Conservation (phyloP, 2,888 invertebrate genomes). For the Clepsis dumicolana region DNA sequence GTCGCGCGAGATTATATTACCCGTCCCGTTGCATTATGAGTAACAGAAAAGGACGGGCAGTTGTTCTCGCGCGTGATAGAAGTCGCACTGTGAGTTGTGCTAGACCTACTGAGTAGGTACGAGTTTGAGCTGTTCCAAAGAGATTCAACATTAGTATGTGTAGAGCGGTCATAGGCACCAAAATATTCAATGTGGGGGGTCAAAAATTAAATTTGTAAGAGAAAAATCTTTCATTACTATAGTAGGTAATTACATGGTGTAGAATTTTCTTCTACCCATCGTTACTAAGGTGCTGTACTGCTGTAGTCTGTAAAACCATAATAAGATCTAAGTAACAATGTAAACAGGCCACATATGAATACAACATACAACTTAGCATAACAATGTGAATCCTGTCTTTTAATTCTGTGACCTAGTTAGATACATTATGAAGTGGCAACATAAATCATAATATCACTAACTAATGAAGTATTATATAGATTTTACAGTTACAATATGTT, state of each 20-base stretch:
- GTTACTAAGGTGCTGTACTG: not conserved
- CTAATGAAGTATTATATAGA: not conserved
- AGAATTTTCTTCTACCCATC: not conserved
- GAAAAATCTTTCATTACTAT: too few species aligned
- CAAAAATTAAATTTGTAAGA: too few species aligned
- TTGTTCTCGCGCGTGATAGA: too few species aligned
- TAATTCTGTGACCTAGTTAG: constrained; percentile 23
- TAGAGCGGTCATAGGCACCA: too few species aligned
- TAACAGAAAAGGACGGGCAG: too few species aligned
- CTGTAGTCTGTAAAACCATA: constrained; percentile 9
- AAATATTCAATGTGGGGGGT: too few species aligned
- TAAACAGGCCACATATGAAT: constrained; percentile 22
- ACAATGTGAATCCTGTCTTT: constrained; percentile 36
- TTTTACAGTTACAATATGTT: not conserved
- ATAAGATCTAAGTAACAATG: constrained; percentile 13
- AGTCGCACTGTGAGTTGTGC: too few species aligned
- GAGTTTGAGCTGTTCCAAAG: too few species aligned
- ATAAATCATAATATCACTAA: constrained; percentile 18
- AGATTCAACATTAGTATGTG: too few species aligned
- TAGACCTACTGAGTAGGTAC: too few species aligned
- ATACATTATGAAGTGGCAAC: constrained; percentile 27
- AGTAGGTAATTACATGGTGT: not conserved
- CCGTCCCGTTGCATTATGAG: too few species aligned
- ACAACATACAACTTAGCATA: constrained; percentile 26
- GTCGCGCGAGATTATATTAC: too few species aligned